Evolutionary conservation across 2,113 vertebrate species (phyloP), one percentile per base, ranked within the genome.

Genomic region (Peromyscus californicus): DNA sequence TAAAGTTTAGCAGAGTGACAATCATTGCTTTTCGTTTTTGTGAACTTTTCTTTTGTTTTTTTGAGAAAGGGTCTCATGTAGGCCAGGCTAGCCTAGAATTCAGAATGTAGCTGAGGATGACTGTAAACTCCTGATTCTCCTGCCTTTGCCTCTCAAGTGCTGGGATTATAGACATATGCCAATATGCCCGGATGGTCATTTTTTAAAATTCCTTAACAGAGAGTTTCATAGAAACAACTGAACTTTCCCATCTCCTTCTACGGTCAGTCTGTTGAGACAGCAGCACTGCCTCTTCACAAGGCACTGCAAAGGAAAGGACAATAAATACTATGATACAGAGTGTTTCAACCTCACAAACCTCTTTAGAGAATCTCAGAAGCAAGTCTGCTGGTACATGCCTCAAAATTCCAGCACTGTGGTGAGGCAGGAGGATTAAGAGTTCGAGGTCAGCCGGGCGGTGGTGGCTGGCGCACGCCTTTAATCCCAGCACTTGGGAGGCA

Each of bases 341-440:
- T n/a, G 11, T 85, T 85, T 59, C 67, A 57, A 93, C 51, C 7
- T 89, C 65, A 96, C 2, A 24, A 1, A 93, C 15, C 51, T 91
- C 42, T 93, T 93, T 72, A 61, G 86, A 93, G 78, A 94, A 54
- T 82, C 74, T 91, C 51, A 86, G 42, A 48, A 61, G 67, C 74
- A 87, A 22, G 21, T 51, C 65, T 70, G 36, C 65, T 70, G 33
- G 65, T 22, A 51, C 33, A 67, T 54, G 21, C 21, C 85, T n/a
- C 39, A n/a, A 69, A 87, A 86, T 65, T 17, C 42, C 31, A 33
- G 63, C 29, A 69, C 29, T 24, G 54, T 51, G 48, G 1, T n/a
- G 19, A 54, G 33, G 33, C 19, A n/a, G 12, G 42, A 69, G 39
- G 31, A 26, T 70, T 48, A n/a, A 17, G 33, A 70, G 48, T n/a